phyloP scores from a whole-genome alignment of 2,797 vertebrate genomes.

The Eupleurogrammus muticus region DNA sequence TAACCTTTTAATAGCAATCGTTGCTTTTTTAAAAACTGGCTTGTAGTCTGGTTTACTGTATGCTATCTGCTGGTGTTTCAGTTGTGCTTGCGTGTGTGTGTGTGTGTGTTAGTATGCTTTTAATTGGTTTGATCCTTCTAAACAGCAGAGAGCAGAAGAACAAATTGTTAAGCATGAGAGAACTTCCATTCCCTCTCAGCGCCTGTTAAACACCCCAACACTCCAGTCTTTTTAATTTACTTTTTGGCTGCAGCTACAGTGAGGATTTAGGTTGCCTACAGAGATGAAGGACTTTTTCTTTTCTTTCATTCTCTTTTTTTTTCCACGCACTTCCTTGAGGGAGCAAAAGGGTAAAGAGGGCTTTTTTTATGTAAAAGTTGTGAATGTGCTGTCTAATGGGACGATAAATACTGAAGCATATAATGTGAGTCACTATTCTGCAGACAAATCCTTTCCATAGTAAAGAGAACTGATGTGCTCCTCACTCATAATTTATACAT shows the following conservation, averaged over 20 bases:
- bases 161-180: constrained; percentile 45
- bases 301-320: constrained; percentile 46
- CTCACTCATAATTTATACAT: constrained; percentile 4
- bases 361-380: constrained; percentile 36
- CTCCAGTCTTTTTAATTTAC: constrained; percentile 67
- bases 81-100: constrained; percentile 8
- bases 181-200: constrained; percentile 44
- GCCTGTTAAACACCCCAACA: constrained; percentile 49
- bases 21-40: neutral
- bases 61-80: neutral
- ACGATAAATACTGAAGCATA: constrained; percentile 32
- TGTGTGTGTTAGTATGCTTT: constrained; percentile 16
- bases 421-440: constrained; percentile 30
- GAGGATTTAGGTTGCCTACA: constrained; percentile 71
- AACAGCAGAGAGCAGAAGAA: constrained; percentile 45
- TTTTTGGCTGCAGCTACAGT: constrained; percentile 59
- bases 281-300: constrained; percentile 69
- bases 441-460: constrained; percentile 13
- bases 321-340: constrained; percentile 50
- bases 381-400: constrained; percentile 46
- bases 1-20: neutral
- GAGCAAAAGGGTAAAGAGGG: constrained; percentile 58
- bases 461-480: constrained; percentile 16
- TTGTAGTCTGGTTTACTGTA: neutral
- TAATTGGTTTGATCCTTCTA: constrained; percentile 54